Percentiles rank a stretch among this genome's conserved stretches.
Evolutionary conservation across 2,797 vertebrate species (phyloP).

Genomic region (Anniella stebbinsi): DNA sequence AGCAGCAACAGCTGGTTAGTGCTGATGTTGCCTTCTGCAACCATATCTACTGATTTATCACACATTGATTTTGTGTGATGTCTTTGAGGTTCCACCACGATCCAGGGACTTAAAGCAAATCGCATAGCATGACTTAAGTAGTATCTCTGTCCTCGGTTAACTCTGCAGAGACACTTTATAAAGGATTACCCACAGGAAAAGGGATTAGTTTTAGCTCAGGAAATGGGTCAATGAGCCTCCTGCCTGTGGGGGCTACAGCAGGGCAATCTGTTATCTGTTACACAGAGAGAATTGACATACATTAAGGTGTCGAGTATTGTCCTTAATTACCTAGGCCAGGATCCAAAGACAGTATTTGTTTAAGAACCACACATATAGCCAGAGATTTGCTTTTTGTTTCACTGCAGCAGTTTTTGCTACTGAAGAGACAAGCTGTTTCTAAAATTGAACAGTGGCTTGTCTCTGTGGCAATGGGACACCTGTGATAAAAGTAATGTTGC

Average conservation of each 20-base stretch:
- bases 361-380: background rate
- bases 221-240: conserved; percentile 34
- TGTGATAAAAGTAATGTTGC: background rate
- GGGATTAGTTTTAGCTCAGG: conserved; percentile 40
- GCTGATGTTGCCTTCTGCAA: conserved; percentile 2
- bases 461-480: background rate
- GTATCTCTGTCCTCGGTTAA: conserved; percentile 28
- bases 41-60: conserved; percentile 19
- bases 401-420: background rate
- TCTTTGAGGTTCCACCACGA: conserved; percentile 28
- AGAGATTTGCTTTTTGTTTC: background rate
- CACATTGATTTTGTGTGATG: background rate
- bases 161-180: conserved; percentile 46
- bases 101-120: conserved; percentile 26
- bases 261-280: background rate
- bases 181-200: conserved; percentile 56
- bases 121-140: conserved; percentile 28
- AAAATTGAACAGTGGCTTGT: background rate
- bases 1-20: background rate
- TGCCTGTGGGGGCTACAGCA: background rate
- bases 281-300: background rate
- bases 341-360: background rate
- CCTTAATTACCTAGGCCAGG: background rate
- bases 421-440: background rate
- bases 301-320: conserved; percentile 1